Evolutionary conservation across 2,113 vertebrate species (phyloP).

Genomic region (Corythoichthys haematopterus): DNA sequence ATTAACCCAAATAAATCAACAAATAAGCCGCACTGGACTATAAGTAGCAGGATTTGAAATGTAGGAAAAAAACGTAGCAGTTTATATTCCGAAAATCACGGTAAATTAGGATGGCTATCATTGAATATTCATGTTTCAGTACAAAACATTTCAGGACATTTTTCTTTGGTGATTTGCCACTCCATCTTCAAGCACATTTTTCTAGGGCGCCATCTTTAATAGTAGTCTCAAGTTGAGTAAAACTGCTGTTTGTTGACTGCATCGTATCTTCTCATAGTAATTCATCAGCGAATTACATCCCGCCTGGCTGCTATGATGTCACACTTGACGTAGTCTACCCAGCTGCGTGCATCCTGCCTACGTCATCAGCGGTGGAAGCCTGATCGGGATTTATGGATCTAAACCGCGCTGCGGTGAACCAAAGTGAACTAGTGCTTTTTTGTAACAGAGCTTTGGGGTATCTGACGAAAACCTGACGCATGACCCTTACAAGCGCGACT

Average conservation of each 20-base stretch:
- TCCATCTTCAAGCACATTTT: not conserved
- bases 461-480: constrained; percentile 1
- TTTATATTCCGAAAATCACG: too few species aligned
- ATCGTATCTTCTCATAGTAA: not conserved
- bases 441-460: not conserved
- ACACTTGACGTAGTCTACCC: constrained; percentile 2
- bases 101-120: too few species aligned
- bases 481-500: not conserved
- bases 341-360: not conserved
- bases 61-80: too few species aligned
- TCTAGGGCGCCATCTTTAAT: not conserved
- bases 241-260: not conserved
- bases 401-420: not conserved
- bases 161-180: too few species aligned
- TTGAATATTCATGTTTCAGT: too few species aligned
- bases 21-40: too few species aligned
- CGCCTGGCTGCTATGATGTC: not conserved
- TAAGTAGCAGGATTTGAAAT: too few species aligned
- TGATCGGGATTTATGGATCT: constrained; percentile 1
- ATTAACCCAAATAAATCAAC: too few species aligned
- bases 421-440: not conserved
- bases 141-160: too few species aligned
- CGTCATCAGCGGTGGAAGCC: not conserved
- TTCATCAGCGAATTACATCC: not conserved
- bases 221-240: not conserved